Conservation (phyloP, 2,113 vertebrate species). For the Pantherophis guttatus region DNA sequence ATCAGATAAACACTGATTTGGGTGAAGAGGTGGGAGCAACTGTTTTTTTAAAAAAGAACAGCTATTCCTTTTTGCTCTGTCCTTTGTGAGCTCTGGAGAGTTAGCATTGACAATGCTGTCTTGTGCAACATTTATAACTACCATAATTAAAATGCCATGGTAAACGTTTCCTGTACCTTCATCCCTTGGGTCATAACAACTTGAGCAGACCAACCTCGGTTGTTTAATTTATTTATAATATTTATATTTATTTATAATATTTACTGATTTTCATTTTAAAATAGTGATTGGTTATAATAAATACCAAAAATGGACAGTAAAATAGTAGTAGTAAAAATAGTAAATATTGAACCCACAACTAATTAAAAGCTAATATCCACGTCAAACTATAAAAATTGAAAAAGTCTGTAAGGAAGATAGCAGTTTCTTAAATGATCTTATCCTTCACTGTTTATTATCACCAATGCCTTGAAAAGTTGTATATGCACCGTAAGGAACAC, state of each 20-base stretch:
- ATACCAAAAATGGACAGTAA: neutral
- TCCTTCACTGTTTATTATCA: neutral
- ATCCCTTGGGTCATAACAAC: neutral
- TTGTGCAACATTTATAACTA: neutral
- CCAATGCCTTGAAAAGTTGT: neutral
- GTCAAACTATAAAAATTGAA: neutral
- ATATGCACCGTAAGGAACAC: neutral
- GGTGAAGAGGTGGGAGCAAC: neutral
- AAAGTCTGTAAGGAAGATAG: neutral
- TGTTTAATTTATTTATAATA: neutral
- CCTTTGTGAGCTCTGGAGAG: neutral
- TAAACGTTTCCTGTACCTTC: neutral
- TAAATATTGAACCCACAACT: neutral
- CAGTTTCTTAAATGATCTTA: neutral
- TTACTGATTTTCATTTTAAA: neutral
- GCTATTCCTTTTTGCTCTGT: neutral
- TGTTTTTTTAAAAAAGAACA: neutral
- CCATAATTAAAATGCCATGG: neutral
- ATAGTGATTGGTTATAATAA: neutral
- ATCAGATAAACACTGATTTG: neutral
- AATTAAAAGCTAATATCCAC: neutral
- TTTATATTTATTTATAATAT: neutral
- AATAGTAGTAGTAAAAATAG: neutral
- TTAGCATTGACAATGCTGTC: neutral
- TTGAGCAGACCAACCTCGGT: neutral